Percentiles rank a stretch among this genome's conserved stretches.
These are phyloP conservation scores for Trachemys scripta DNA, from an alignment of 2,113 vertebrate species.

Conservation along the genomic window DNA sequence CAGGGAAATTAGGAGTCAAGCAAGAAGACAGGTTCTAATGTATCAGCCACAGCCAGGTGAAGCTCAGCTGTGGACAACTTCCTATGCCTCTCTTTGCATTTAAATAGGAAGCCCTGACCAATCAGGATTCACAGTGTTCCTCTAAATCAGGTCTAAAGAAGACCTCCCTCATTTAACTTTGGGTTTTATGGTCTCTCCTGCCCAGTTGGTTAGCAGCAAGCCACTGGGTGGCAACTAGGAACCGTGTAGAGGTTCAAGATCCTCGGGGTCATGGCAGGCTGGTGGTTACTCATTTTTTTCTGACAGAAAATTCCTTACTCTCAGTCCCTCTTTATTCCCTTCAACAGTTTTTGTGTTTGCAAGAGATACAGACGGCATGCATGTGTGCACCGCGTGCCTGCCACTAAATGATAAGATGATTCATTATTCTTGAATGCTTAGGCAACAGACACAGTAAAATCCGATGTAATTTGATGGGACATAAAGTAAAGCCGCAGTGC, in stretches of 20 bases:
- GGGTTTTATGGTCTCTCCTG: neutral
- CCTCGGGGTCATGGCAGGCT: neutral
- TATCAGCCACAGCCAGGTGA: neutral
- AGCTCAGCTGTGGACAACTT: neutral
- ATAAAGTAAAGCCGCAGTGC: neutral
- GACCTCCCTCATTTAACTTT: neutral
- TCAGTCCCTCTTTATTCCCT: neutral
- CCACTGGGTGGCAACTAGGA: neutral
- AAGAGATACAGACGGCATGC: neutral
- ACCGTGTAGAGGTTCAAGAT: neutral
- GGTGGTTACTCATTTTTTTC: fast-evolving
- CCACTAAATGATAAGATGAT: neutral
- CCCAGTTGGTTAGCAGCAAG: neutral
- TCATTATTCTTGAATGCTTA: neutral
- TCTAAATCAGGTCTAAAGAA: neutral
- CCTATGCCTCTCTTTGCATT: neutral
- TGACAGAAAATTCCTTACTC: neutral
- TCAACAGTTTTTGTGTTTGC: fast-evolving
- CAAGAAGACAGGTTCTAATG: neutral
- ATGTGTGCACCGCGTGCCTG: neutral
- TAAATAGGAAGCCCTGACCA: neutral
- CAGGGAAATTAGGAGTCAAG: neutral
- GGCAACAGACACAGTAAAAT: neutral
- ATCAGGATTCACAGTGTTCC: neutral
- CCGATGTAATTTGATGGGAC: neutral